These are phyloP conservation scores for Heteronetta atricapilla DNA, from an alignment of 2,113 vertebrate genomes.

Conservation along the genomic window DNA sequence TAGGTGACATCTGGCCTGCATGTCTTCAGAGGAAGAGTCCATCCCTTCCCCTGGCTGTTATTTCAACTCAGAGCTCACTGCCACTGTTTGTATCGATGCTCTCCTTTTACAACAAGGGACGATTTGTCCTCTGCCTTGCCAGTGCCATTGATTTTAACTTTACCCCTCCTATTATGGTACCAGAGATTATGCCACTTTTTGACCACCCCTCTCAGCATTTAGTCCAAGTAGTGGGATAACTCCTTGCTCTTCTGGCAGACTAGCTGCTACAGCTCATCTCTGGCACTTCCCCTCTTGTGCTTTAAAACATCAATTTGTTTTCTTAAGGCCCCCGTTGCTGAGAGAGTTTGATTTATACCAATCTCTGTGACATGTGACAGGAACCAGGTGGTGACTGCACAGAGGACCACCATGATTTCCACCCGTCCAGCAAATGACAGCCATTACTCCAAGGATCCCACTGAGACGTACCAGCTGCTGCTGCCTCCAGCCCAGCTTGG, in stretches of 20 bases:
- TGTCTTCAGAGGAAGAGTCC: neutral
- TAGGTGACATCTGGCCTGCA: neutral
- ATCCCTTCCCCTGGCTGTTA: neutral
- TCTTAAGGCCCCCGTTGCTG: neutral
- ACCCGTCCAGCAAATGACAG: neutral
- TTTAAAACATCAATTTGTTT: neutral
- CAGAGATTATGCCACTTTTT: neutral
- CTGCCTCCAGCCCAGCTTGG: neutral
- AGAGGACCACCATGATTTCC: neutral
- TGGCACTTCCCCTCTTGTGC: neutral
- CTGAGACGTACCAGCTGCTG: neutral
- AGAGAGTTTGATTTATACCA: constrained; percentile 24
- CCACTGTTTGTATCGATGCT: neutral
- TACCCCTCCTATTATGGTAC: neutral
- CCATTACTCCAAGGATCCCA: neutral
- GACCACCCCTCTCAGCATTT: neutral
- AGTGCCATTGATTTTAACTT: neutral
- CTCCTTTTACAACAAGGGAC: neutral
- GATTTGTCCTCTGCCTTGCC: neutral
- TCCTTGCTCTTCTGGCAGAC: neutral
- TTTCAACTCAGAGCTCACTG: neutral
- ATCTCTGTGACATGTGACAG: neutral
- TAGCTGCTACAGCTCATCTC: neutral
- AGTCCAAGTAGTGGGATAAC: neutral
- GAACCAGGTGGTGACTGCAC: constrained; percentile 43